A percentile compares a stretch with the other conserved stretches of the same genome.
phyloP scores from a whole-genome alignment of 2,888 invertebrate genomes.

The Troides oblongomaculatus region DNA sequence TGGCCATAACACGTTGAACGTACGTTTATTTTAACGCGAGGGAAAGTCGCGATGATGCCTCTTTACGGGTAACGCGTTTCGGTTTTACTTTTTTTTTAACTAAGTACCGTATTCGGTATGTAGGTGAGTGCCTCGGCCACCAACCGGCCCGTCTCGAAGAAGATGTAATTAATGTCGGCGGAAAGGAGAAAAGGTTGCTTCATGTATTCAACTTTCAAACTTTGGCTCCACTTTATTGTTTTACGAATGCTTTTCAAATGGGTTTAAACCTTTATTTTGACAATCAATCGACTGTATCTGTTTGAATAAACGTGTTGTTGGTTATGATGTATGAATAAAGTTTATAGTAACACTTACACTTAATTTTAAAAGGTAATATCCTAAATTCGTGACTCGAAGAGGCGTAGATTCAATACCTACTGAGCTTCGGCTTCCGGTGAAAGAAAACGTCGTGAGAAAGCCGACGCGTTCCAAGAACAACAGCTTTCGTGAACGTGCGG shows the following conservation, averaged over 20 bases:
- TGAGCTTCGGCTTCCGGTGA: too few species aligned
- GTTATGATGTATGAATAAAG: too few species aligned
- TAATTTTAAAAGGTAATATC: too few species aligned
- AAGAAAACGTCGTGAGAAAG: too few species aligned
- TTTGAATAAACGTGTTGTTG: too few species aligned
- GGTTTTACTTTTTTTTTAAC: slow-evolving; percentile 28
- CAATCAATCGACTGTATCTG: too few species aligned
- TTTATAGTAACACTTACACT: too few species aligned
- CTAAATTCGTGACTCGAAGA: too few species aligned
- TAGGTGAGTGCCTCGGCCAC: slow-evolving; percentile 21
- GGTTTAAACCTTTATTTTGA: neutral
- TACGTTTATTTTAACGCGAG: slow-evolving; percentile 41
- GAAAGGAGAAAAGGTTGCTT: slow-evolving; percentile 12
- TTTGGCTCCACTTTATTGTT: neutral
- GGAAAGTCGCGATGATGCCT: slow-evolving; percentile 49
- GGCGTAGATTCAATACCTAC: too few species aligned
- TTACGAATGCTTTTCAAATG: neutral
- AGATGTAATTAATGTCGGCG: slow-evolving; percentile 15
- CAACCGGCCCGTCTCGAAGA: slow-evolving; percentile 11
- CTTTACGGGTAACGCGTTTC: slow-evolving; percentile 25
- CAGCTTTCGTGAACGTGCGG: too few species aligned
- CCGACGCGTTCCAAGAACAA: too few species aligned
- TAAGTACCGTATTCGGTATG: slow-evolving; percentile 27
- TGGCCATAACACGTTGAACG: slow-evolving; percentile 10
- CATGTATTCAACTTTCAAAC: neutral